Evolutionary conservation across 2,113 vertebrate species (phyloP).

Genomic region (Brevimyrus niger): DNA sequence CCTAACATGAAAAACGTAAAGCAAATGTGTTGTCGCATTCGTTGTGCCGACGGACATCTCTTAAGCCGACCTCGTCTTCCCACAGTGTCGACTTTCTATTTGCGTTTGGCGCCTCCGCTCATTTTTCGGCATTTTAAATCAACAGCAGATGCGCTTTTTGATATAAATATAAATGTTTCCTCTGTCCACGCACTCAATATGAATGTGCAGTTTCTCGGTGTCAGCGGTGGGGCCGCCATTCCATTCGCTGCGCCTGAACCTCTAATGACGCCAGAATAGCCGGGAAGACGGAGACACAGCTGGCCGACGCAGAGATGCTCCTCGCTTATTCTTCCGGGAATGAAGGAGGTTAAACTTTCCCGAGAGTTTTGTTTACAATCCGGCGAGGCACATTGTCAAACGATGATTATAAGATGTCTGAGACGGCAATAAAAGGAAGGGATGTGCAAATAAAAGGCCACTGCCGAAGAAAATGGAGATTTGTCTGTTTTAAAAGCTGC

Average conservation of each 20-base stretch:
- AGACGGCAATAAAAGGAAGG: not conserved
- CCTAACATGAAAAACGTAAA: not conserved
- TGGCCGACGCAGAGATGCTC: constrained; percentile 18
- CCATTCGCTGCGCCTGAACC: constrained; percentile 24
- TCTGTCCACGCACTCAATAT: not conserved
- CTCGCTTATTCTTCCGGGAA: constrained; percentile 20
- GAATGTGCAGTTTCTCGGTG: not conserved
- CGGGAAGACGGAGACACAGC: constrained; percentile 16
- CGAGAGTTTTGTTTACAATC: constrained; percentile 26
- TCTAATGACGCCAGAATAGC: constrained; percentile 13
- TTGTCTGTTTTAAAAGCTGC: not conserved
- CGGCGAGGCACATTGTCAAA: not conserved
- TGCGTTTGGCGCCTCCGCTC: not conserved
- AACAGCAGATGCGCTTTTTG: not conserved
- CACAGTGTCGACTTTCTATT: not conserved
- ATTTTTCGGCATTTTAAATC: not conserved
- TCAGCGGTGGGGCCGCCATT: not conserved
- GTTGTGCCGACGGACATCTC: not conserved
- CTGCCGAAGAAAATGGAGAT: not conserved
- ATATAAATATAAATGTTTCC: not conserved
- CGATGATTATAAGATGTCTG: not conserved
- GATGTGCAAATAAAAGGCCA: not conserved
- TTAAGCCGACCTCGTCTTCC: not conserved
- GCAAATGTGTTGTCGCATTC: not conserved
- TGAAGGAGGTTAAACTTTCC: constrained; percentile 15